Base-by-base conservation (phyloP, 2,888 invertebrate genomes). In the Amphipoea oculea region DNA sequence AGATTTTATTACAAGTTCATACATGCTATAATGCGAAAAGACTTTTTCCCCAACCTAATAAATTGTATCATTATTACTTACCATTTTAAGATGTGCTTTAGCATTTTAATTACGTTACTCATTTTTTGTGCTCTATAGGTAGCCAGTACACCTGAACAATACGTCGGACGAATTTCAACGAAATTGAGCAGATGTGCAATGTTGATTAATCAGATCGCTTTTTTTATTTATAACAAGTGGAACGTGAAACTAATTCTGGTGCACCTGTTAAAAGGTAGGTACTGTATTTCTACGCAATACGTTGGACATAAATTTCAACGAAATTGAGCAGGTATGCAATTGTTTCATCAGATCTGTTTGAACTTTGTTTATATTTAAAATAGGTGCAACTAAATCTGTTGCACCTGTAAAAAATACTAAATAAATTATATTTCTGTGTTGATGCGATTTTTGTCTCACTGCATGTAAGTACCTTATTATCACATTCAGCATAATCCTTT, bases 41-140 rank as follows among this genome's bases (percentile, higher is more conserved):
- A n/a, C n/a, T n/a, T n/a, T n/a, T n/a, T n/a, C n/a, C n/a, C n/a
- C n/a, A n/a, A n/a, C n/a, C n/a, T n/a, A n/a, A 74, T 79, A 83
- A 86, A 77, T 85, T 81, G 78, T 81, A 78, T 81, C 83, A 85
- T 63, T 68, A 75, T 75, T 85, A 82, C 85, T 75, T 85, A 82
- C 83, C 81, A 71, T 82, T 76, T 79, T 72, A 65, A 42, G 68
- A 60, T 66, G 51, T 60, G 42, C 72, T 75, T 72, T 45, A 71
- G 76, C 42, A 79, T 82, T 73, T 63, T 75, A 81, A 78, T 73
- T 45, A 45, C 14, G 51, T 66, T 57, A 66, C 42, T 62, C 68
- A 75, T 70, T 66, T 12, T 63, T 45, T 68, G 45, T 51, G 42
- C 48, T 54, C 12, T 42, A 42, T 20, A 14, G 12, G 12, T 14